phyloP scores from a whole-genome alignment of 2,797 vertebrate species.

The Cetoscarus ocellatus region DNA sequence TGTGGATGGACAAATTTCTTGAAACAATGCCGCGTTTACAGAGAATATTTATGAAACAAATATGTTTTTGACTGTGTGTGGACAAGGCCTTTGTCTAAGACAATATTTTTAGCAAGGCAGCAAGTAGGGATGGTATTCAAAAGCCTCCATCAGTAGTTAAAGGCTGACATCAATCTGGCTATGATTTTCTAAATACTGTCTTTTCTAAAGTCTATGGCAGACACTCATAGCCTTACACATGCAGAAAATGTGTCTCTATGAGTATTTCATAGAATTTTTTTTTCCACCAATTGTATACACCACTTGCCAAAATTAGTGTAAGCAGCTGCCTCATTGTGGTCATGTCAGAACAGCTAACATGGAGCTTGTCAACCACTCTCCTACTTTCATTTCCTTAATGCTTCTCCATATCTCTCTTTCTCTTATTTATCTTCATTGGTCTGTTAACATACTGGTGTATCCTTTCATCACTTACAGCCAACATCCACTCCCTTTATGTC shows the following conservation, averaged over 20 bases:
- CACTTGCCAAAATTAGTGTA: neutral
- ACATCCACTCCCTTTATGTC: conserved; percentile 13
- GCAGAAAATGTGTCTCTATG: conserved; percentile 18
- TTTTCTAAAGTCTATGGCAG: neutral
- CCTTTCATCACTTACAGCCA: conserved; percentile 54
- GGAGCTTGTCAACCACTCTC: conserved; percentile 52
- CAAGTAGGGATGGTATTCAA: no score
- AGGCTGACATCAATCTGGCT: no score
- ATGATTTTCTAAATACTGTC: no score
- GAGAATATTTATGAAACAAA: no score
- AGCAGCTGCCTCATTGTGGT: conserved; percentile 42
- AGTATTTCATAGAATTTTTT: conserved; percentile 22
- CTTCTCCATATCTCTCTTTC: conserved; percentile 40
- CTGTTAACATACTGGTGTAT: conserved; percentile 39
- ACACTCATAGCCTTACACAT: neutral
- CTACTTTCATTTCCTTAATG: conserved; percentile 63
- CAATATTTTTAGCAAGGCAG: no score
- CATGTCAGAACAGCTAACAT: conserved; percentile 52
- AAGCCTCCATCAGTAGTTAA: no score
- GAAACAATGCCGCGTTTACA: no score
- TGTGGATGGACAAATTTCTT: no score
- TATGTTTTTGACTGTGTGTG: no score
- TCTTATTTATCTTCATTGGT: conserved; percentile 46
- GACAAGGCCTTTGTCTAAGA: no score
- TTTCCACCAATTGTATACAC: conserved; percentile 27